Evolutionary conservation across 2,797 vertebrate genomes (phyloP).

Genomic region (Sardinella longiceps): DNA sequence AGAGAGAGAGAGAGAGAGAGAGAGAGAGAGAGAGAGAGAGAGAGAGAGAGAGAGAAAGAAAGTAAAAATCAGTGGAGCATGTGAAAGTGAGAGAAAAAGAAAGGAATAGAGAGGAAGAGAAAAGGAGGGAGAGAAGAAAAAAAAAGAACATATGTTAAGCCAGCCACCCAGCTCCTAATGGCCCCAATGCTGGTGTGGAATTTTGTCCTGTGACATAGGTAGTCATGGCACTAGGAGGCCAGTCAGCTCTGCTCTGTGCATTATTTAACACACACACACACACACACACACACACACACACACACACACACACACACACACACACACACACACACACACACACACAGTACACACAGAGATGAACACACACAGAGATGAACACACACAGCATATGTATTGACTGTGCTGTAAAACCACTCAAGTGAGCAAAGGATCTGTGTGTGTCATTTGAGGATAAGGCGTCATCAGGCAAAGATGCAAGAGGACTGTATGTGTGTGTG

Average conservation of each 20-base stretch:
- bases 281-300: background rate
- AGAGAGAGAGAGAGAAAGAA: background rate
- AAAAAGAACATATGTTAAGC: too few species aligned
- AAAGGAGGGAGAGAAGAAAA: background rate
- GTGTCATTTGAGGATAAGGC: background rate
- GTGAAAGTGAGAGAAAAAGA: too few species aligned
- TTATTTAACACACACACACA: background rate
- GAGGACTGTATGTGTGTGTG: background rate
- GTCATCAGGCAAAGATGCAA: background rate
- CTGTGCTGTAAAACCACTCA: background rate
- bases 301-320: background rate
- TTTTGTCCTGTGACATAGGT: background rate
- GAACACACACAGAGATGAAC: background rate
- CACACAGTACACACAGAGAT: background rate
- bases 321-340: background rate
- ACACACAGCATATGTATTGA: background rate
- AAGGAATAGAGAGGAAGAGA: background rate
- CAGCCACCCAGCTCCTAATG: too few species aligned
- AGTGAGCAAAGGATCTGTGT: background rate
- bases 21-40: background rate
- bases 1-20: background rate
- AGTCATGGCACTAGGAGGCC: background rate
- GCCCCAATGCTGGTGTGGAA: background rate
- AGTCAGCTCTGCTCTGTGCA: background rate
- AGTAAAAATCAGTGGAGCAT: background rate